Conservation (phyloP, 2,797 vertebrate genomes). For the Alcedo quadribrachys region DNA sequence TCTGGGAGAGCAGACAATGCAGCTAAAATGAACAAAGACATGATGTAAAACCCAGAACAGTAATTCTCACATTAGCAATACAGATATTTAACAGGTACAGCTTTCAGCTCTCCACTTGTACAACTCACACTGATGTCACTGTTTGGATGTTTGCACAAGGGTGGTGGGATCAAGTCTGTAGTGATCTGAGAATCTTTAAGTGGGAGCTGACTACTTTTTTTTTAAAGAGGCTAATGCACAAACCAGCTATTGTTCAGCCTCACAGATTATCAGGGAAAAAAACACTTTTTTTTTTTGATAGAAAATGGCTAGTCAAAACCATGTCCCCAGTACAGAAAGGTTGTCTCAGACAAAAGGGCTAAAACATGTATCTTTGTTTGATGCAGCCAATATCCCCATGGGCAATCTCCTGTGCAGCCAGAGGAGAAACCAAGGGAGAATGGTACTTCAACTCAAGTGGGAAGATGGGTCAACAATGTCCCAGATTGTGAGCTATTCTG, state of each 20-base stretch:
- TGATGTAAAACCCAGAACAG: background rate
- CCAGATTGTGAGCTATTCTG: background rate
- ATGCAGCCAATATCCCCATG: background rate
- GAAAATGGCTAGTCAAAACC: background rate
- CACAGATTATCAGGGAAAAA: background rate
- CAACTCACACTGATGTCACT: fast-evolving
- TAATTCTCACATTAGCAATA: background rate
- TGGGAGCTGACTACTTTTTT: background rate
- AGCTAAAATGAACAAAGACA: background rate
- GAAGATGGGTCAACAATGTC: background rate
- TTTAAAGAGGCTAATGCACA: background rate
- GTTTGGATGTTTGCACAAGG: background rate
- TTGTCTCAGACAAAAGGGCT: background rate
- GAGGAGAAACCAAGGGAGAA: background rate
- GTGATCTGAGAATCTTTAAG: background rate
- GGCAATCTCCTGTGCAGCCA: background rate
- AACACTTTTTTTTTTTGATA: background rate
- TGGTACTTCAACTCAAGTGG: background rate
- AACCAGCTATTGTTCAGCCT: background rate
- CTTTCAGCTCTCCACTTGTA: background rate
- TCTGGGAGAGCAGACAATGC: background rate
- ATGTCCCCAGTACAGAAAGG: background rate
- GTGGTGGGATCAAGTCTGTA: background rate
- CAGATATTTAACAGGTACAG: background rate
- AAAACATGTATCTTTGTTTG: background rate